Conservation (phyloP, 1,140 invertebrate species). For the Wasmannia auropunctata region DNA sequence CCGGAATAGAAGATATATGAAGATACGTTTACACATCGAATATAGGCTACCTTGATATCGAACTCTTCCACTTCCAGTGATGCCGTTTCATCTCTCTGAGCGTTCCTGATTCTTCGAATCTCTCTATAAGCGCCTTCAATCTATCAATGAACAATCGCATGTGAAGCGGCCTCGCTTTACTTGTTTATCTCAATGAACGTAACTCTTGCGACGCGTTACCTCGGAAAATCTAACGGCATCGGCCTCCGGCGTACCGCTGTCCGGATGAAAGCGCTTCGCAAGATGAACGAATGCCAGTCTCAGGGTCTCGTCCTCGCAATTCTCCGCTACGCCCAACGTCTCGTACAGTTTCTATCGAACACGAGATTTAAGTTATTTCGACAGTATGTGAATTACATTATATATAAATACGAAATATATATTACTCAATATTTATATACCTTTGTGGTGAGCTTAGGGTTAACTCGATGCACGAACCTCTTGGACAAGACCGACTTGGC, state of each 20-base stretch:
- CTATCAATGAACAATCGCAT: constrained; percentile 69
- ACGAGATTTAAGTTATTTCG: background rate
- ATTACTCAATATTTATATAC: constrained; percentile 25
- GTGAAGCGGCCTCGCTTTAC: background rate
- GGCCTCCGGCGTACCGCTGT: constrained; percentile 89
- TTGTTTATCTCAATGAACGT: background rate
- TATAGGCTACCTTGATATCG: constrained; percentile 84
- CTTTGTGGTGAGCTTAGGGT: constrained; percentile 13
- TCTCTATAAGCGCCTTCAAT: constrained; percentile 86
- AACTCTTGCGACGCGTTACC: constrained; percentile 77
- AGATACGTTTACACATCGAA: background rate
- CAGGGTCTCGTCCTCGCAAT: constrained; percentile 90
- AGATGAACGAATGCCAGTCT: constrained; percentile 90
- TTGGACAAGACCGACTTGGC: constrained; percentile 20
- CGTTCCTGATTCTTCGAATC: constrained; percentile 79
- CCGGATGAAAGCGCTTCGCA: constrained; percentile 93
- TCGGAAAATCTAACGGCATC: constrained; percentile 90
- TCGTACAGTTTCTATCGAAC: constrained; percentile 88
- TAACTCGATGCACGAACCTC: constrained; percentile 40
- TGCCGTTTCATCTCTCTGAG: constrained; percentile 85
- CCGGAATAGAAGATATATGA: background rate
- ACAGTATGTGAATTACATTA: background rate
- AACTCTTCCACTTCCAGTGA: constrained; percentile 81
- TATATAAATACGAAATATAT: background rate
- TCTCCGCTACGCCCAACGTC: constrained; percentile 88